Base-by-base conservation (phyloP, 2,113 vertebrate species). In the Passer montanus region DNA sequence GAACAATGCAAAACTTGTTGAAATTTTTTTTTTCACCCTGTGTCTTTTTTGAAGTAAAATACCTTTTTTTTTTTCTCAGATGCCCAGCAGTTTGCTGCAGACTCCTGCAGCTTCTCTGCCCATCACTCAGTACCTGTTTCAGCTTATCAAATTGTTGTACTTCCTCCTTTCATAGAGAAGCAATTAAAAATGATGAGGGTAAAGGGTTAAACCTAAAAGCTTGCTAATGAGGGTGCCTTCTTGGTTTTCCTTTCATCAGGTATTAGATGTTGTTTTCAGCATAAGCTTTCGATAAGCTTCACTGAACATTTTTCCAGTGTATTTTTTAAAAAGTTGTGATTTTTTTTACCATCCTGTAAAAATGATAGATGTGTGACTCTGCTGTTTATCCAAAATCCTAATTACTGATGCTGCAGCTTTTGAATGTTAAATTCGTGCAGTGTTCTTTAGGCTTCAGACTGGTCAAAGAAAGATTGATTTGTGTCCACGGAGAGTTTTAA, bases 141-240 rank as follows among this genome's bases (percentile, higher is more conserved):
- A 58, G 73, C 66, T 19, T 56, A 87, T 53, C 91, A 49, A n/a
- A 43, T 81, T 82, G 53, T 79, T 33, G 10, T 69, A 68, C 53
- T 69, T 44, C 73, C 77, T 92, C 64, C 74, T 89, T 96, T 95
- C 93, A 63, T 7, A 80, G 64, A 64, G 70, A 70, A 95, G 97
- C 97, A 97, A 97, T 97, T 98, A 98, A 97, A 98, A 96, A 69
- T 94, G 96, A 97, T 84, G 95, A 93, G 98, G 96, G 94, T 89
- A 93, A 97, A 95, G 95, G 95, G 96, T 96, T 96, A 96, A 96
- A 95, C 91, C 60, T 62, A 85, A 87, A 85, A 88, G 93, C 56
- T 82, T 87, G 69, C 90, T 97, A 97, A 95, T 86, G 96, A 96
- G 96, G 84, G 84, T 90, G 50, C 78, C 26, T 70, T 91, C 55